Base-by-base conservation (phyloP, 2,113 vertebrate species). In the Caloenas nicobarica region DNA sequence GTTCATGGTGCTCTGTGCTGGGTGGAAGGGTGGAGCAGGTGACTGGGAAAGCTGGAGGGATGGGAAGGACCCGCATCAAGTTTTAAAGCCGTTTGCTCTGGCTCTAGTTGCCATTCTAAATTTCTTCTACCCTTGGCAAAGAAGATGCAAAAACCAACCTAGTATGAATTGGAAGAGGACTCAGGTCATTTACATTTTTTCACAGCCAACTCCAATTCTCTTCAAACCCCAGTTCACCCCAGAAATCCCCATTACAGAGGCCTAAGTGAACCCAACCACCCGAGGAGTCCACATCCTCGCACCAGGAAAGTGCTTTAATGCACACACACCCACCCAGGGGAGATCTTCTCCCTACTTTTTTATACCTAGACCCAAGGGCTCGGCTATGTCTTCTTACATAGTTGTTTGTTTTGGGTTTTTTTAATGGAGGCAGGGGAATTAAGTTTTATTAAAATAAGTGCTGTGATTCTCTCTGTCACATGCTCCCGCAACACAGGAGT, bases 401-500 rank as follows among this genome's bases (percentile, higher is more conserved):
- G 68, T n/a, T n/a, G n/a, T n/a, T n/a, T n/a, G n/a, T n/a, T n/a
- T n/a, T n/a, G n/a, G n/a, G n/a, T 44, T 44, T 44, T 44, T 44
- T 44, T 44, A 18, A 46, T 10, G 42, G 68, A 71, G 58, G 68
- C 64, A 88, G 57, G 29, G 17, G 57, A 91, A 91, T 95, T 91
- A 93, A 80, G 64, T 38, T 90, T 86, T 73, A 95, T 74, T 95
- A 91, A 93, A 96, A 86, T 8, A 54, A 51, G 9, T 34, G 51
- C 64, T 83, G 60, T 71, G 93, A 94, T 96, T 94, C 66, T 88
- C 57, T 78, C 82, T 93, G 95, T 90, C 90, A 96, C 79, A 86
- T 86, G 91, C 68, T 88, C 53, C 76, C 72, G 60, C 0, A 1
- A 86, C 85, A 93, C 1, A 0, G 64, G 82, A 81, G 90, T 90